Evolutionary conservation across 2,888 invertebrate species (phyloP), one percentile per base, ranked within the genome.

Genomic region (Alloplasta piceator): DNA sequence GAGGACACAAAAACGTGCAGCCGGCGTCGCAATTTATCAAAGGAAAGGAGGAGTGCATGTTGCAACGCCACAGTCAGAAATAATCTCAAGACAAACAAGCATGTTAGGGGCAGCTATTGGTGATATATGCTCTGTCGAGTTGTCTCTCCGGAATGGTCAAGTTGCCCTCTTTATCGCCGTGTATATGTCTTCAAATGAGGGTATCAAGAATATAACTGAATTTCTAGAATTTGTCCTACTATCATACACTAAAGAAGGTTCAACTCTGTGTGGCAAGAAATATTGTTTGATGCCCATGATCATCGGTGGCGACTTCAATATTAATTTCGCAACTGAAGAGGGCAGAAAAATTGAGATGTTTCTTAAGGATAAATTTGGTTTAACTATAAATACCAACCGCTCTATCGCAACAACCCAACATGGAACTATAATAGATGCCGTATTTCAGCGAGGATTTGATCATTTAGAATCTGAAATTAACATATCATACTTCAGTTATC

Each of bases 11-110:
- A 36, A 26, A 43, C 14, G 71, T 50, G 50, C 66, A 39, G 78
- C 58, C 14, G 67, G 73, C 10, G 78, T 78, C 1, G 67, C 58
- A 16, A 66, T 78, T n/a, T 70, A n/a, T 68, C 64, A n/a, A 14
- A 50, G 12, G 7, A 7, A 64, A 26, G n/a, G 12, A 12, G 9
- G n/a, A 10, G 50, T 6, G 6, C 10, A 16, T 4, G 26, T 6
- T 10, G 26, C n/a, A 6, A 60, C 60, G 1, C 16, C 60, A 10
- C 60, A 60, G 5, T 10, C 26, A 26, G 60, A 1, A n/a, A 14
- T 50, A 5, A 50, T 50, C 5, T 50, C 50, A 50, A 0, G 50
- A 50, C 50, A 7, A 60, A 2, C 50, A 2, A n/a, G 1, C 10
- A 50, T 1, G 50, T 9, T 63, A 50, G 36, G 39, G 5, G 26